phyloP scores from a whole-genome alignment of 2,888 invertebrate species.

The Pycnomerus fuliginosus region DNA sequence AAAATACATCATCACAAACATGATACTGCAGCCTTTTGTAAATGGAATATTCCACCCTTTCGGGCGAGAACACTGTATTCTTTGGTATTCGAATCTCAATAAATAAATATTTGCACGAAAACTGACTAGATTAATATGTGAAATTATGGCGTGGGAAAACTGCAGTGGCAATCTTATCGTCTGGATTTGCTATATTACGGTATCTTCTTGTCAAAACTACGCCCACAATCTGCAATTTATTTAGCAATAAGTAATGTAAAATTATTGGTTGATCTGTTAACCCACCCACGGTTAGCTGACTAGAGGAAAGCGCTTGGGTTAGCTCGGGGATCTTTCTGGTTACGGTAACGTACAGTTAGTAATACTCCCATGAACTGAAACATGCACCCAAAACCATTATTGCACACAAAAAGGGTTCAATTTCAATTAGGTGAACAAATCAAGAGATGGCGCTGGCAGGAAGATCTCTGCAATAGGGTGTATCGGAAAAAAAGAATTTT shows the following conservation, averaged over 20 bases:
- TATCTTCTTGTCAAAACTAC: conserved; percentile 77
- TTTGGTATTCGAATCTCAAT: no score
- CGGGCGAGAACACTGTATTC: no score
- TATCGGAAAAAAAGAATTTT: no score
- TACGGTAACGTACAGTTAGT: conserved; percentile 96
- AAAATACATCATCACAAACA: no score
- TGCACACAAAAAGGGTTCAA: no score
- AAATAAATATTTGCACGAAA: no score
- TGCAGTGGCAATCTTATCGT: conserved; percentile 70
- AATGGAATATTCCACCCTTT: no score
- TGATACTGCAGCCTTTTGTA: no score
- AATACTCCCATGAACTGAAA: conserved; percentile 94
- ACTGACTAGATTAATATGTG: conserved; percentile 48
- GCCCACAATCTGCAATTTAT: conserved; percentile 68
- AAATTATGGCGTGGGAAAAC: conserved; percentile 62
- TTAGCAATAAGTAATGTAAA: conserved; percentile 11
- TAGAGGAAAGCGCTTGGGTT: conserved; percentile 97
- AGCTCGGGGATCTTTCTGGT: conserved; percentile 96
- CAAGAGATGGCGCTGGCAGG: no score
- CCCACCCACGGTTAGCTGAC: conserved; percentile 54
- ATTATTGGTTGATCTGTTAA: conserved; percentile 18
- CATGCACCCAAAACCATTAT: conserved; percentile 41
- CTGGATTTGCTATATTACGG: conserved; percentile 77
- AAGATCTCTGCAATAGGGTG: no score
- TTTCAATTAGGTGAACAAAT: no score